Base-by-base conservation (phyloP, 2,888 invertebrate species). In the Agrotis segetum region DNA sequence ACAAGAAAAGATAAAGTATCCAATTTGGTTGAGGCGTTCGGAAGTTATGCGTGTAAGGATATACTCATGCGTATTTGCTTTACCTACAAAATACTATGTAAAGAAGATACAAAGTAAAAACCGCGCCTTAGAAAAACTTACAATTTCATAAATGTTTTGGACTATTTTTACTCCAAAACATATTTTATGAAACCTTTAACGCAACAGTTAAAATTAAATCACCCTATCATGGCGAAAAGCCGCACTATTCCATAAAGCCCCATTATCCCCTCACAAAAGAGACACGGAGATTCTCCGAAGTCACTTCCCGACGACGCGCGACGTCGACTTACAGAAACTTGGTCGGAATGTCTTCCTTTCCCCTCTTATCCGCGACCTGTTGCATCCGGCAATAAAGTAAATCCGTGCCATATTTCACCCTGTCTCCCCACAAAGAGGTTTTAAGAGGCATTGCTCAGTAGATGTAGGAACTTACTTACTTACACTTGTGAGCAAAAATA, bases 311-410 rank as follows among this genome's bases (percentile, higher is more conserved):
- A 84, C 84, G 47, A 69, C 82, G 83, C 71, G 84, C 84, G 47
- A 69, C 82, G 83, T 72, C 87, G 89, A 88, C 88, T 90, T 90
- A 88, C 79, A 77, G 83, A 85, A 82, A 84, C 79, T 87, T 85
- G 85, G 82, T 82, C 73, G 81, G 79, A 85, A 86, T 81, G 73
- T 60, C 63, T 68, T 82, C 81, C 69, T 83, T 86, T 67, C 84
- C 83, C 90, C 88, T 87, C 86, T 89, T 86, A 88, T 87, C 86
- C 88, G 76, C 87, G 93, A 96, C 96, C 93, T 96, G 96, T 96
- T 96, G 96, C 96, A 91, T 93, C 91, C 92, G 91, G 93, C 94
- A 90, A 92, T 95, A 93, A 95, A 95, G 91, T 93, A 92, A 95
- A 95, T 94, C 95, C 92, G 74, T 67, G 79, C 83, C 76, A 87